A percentile compares a stretch with the other conserved stretches of the same genome.
Conservation (phyloP, 2,888 invertebrate species). For the Rhagonycha lutea region DNA sequence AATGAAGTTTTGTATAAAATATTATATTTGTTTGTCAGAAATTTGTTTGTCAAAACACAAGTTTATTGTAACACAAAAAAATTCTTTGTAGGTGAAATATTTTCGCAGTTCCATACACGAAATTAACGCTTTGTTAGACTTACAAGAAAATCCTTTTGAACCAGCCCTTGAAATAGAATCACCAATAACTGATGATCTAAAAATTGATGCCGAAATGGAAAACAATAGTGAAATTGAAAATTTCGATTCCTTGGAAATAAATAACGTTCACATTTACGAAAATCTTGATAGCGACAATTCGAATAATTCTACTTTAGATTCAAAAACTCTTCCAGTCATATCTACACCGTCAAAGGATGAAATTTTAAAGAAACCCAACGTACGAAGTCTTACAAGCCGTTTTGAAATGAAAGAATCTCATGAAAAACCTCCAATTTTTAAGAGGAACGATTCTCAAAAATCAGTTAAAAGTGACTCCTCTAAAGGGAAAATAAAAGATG, state of each 20-base stretch:
- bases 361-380: constrained; percentile 14
- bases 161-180: neutral
- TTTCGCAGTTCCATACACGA: constrained; percentile 75
- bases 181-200: neutral
- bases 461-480: neutral
- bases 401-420: constrained; percentile 52
- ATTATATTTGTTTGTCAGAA: neutral
- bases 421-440: constrained; percentile 43
- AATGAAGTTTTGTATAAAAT: neutral
- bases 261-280: constrained; percentile 46
- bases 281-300: constrained; percentile 40
- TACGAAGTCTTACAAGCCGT: constrained; percentile 38
- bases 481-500: neutral
- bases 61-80: neutral
- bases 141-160: constrained; percentile 40
- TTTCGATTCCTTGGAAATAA: constrained; percentile 47
- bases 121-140: constrained; percentile 65
- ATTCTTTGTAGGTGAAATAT: constrained; percentile 65
- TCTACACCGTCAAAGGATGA: neutral
- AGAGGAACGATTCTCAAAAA: constrained; percentile 14
- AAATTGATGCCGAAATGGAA: neutral
- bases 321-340: neutral
- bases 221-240: constrained; percentile 29
- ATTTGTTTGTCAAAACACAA: neutral
- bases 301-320: constrained; percentile 8